A percentile compares a stretch with the other conserved stretches of the same genome.
Conservation (phyloP, 2,888 invertebrate species). For the Cephus spinipes region DNA sequence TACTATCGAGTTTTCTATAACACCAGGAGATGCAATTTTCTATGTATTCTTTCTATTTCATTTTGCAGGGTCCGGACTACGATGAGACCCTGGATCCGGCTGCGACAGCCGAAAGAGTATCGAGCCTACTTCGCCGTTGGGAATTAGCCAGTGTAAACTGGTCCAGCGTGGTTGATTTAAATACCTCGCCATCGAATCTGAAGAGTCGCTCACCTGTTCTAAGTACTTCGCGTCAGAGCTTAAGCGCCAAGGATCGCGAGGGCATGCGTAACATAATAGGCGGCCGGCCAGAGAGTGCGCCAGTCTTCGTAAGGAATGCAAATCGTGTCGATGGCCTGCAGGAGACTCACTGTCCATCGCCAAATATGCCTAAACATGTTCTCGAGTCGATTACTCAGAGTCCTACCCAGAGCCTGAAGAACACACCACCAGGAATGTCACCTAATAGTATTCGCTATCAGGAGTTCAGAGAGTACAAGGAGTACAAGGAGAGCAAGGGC, state of each 20-base stretch:
- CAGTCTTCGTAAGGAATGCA: conserved; percentile 56
- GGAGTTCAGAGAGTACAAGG: conserved; percentile 40
- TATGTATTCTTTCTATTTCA: too few relatives aligned
- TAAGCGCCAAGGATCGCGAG: conserved; percentile 57
- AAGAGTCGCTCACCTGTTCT: conserved; percentile 16
- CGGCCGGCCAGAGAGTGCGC: conserved; percentile 60
- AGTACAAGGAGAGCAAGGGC: conserved; percentile 29
- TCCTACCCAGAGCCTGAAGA: conserved; percentile 58
- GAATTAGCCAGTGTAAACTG: conserved; percentile 75
- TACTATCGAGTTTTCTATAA: too few relatives aligned
- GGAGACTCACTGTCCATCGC: conserved; percentile 51
- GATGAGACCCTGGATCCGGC: conserved; percentile 80
- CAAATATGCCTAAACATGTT: conserved; percentile 60
- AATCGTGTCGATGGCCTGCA: conserved; percentile 60
- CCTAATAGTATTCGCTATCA: conserved; percentile 51
- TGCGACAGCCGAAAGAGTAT: conserved; percentile 76
- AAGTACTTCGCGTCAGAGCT: conserved; percentile 40
- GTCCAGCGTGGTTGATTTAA: conserved; percentile 50
- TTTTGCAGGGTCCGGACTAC: conserved; percentile 81
- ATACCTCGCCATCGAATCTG: conserved; percentile 29
- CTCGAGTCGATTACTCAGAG: conserved; percentile 62
- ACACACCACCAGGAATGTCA: conserved; percentile 46
- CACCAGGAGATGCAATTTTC: too few relatives aligned
- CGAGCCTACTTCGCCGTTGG: conserved; percentile 80
- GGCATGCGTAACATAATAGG: conserved; percentile 61